A percentile compares a stretch with the other conserved stretches of the same genome.
Conservation (phyloP, 1,140 invertebrate genomes). For the Pantala flavescens region DNA sequence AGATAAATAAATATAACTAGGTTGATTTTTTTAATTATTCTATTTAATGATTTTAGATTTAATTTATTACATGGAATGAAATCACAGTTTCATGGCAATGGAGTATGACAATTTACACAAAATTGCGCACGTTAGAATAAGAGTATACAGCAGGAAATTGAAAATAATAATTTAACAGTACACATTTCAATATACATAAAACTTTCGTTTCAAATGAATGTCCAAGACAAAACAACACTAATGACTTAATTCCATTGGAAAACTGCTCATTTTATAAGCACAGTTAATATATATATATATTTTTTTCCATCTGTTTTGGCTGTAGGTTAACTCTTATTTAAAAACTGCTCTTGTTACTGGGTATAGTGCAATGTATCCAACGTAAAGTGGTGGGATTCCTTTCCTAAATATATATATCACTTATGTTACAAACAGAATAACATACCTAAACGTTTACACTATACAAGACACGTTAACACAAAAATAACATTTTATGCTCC, state of each 20-base stretch:
- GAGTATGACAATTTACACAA: not conserved
- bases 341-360: not conserved
- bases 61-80: slow-evolving; percentile 10
- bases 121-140: not conserved
- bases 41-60: slow-evolving; percentile 9
- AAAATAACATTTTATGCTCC: not conserved
- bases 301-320: slow-evolving; percentile 1
- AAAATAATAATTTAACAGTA: slow-evolving; percentile 11
- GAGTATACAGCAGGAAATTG: not conserved
- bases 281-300: not conserved
- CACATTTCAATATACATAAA: slow-evolving; percentile 7
- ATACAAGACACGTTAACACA: slow-evolving; percentile 6
- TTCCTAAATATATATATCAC: not conserved
- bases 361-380: not conserved
- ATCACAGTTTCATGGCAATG: slow-evolving; percentile 5
- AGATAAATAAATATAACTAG: not conserved
- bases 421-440: not conserved
- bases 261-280: slow-evolving; percentile 3
- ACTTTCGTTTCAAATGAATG: not conserved
- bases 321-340: not conserved
- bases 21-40: slow-evolving; percentile 8
- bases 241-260: not conserved
- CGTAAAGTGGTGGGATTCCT: not conserved
- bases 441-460: slow-evolving; percentile 10
- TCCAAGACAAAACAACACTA: slow-evolving; percentile 9